Evolutionary conservation across 2,113 vertebrate genomes (phyloP).

Genomic region (Alexandromys fortis): DNA sequence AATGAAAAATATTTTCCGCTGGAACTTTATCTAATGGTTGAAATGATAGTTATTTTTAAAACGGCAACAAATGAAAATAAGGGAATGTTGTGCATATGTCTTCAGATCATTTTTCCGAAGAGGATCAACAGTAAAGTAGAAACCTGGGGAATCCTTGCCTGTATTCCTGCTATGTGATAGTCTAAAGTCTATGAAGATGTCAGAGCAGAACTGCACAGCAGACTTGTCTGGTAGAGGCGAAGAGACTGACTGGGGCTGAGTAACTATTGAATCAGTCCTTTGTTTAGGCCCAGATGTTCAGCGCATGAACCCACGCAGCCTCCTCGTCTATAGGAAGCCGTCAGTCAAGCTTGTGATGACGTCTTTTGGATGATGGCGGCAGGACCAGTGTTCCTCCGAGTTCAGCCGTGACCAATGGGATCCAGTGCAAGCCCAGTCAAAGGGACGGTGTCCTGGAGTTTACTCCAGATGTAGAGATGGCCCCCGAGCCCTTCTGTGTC

Average conservation of each 20-base stretch:
- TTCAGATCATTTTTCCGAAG: not conserved
- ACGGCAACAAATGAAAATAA: not conserved
- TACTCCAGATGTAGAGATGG: not conserved
- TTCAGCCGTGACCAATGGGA: not conserved
- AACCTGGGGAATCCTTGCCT: constrained; percentile 27
- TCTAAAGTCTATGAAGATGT: not conserved
- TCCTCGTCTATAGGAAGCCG: not conserved
- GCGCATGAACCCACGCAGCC: not conserved
- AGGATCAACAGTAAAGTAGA: not conserved
- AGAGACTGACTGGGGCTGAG: not conserved
- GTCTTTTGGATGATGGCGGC: not conserved
- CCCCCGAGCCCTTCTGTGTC: not conserved
- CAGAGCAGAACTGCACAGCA: not conserved
- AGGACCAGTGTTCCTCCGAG: not conserved
- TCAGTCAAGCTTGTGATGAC: not conserved
- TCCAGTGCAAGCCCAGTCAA: not conserved
- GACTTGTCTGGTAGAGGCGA: not conserved
- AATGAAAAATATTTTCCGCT: constrained; percentile 19
- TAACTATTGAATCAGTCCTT: constrained; percentile 19
- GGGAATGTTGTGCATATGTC: not conserved
- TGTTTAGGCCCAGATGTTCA: constrained; percentile 39
- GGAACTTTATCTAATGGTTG: constrained; percentile 5
- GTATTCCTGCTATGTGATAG: not conserved
- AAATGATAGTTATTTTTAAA: not conserved
- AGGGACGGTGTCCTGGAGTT: not conserved